phyloP scores from a whole-genome alignment of 2,113 vertebrate species.

The Thinocorus orbignyianus region DNA sequence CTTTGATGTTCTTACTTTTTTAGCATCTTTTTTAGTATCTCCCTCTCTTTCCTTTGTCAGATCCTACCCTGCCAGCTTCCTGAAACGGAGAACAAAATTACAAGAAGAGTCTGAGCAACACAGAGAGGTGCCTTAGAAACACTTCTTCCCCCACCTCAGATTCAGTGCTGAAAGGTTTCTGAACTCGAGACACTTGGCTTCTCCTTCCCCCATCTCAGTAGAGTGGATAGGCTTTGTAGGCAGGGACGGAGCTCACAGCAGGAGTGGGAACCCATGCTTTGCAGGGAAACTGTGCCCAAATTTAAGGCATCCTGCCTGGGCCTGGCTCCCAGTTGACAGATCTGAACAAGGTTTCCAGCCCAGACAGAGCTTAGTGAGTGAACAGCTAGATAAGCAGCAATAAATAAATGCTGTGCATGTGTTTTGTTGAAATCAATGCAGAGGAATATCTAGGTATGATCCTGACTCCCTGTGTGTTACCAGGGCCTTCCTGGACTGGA shows the following conservation, averaged over 20 bases:
- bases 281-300: accelerated
- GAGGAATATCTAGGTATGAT: background rate
- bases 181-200: background rate
- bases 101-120: background rate
- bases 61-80: background rate
- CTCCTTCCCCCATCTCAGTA: background rate
- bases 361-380: background rate
- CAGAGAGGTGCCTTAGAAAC: background rate
- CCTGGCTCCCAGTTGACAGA: background rate
- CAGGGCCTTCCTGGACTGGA: background rate
- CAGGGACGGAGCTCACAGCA: background rate
- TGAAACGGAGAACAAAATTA: background rate
- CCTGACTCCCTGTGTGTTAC: background rate
- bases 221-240: background rate
- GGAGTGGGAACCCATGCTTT: background rate
- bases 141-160: background rate
- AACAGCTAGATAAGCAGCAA: background rate
- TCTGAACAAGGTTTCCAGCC: background rate
- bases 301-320: background rate
- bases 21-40: background rate
- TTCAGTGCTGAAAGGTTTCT: background rate
- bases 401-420: background rate
- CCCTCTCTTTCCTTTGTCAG: background rate
- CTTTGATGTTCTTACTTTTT: background rate
- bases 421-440: background rate